These are phyloP conservation scores for Agrotis puta DNA, from an alignment of 2,888 invertebrate genomes.

Conservation along the genomic window DNA sequence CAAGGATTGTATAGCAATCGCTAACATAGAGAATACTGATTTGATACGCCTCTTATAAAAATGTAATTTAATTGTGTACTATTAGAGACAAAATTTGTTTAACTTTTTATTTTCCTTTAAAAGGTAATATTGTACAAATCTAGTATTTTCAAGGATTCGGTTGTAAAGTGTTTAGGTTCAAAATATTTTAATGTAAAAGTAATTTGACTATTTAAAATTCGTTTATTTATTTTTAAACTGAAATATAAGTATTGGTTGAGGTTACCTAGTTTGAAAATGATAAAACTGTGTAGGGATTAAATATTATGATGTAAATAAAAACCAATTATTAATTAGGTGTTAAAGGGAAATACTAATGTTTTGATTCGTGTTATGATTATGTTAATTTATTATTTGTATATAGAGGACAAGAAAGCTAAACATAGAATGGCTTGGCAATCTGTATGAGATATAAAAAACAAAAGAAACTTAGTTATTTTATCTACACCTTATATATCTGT, in stretches of 20 bases:
- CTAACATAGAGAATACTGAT: constrained; percentile 37
- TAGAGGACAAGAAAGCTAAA: constrained; percentile 44
- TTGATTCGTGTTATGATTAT: constrained; percentile 59
- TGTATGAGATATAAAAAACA: constrained; percentile 10
- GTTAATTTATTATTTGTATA: constrained; percentile 65
- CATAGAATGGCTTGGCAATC: constrained; percentile 12
- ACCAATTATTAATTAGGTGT: constrained; percentile 46
- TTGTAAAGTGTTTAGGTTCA: constrained; percentile 55
- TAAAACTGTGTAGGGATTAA: constrained; percentile 28
- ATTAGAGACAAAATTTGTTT: constrained; percentile 43
- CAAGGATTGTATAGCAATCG: constrained; percentile 39
- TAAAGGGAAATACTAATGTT: constrained; percentile 53
- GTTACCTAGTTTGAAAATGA: constrained; percentile 35
- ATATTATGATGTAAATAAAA: constrained; percentile 58
- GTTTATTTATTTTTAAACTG: constrained; percentile 58
- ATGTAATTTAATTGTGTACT: constrained; percentile 43
- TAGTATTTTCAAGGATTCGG: constrained; percentile 60
- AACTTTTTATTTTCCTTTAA: constrained; percentile 58
- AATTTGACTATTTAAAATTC: constrained; percentile 45
- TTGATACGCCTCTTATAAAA: constrained; percentile 26
- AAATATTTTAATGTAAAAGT: constrained; percentile 51
- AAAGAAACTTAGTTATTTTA: constrained; percentile 15
- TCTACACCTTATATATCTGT: constrained; percentile 1
- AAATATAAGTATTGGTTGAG: constrained; percentile 26
- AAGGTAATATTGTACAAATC: constrained; percentile 68